Conservation (phyloP, 2,888 invertebrate genomes). For the Drosophila neutralis region DNA sequence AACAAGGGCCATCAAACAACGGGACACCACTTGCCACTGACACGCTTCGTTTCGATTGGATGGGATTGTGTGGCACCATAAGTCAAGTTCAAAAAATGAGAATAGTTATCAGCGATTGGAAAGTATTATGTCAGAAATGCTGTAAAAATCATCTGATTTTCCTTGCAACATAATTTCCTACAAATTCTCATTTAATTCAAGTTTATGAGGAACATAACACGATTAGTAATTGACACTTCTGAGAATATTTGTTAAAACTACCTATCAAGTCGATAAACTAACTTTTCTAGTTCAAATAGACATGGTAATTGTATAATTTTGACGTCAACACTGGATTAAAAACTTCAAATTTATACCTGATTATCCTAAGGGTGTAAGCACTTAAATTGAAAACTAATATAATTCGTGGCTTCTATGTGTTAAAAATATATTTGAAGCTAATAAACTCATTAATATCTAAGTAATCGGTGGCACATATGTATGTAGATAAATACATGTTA, state of each 20-base stretch:
- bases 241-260: background rate
- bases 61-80: background rate
- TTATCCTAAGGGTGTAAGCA: background rate
- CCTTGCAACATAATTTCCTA: background rate
- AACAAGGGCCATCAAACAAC: slow-evolving; percentile 76
- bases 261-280: background rate
- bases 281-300: background rate
- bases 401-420: slow-evolving; percentile 13
- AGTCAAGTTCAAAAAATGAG: background rate
- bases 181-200: background rate
- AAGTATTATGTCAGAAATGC: background rate
- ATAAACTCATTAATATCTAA: slow-evolving; percentile 50
- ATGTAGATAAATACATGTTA: slow-evolving; percentile 44
- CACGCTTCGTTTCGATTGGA: slow-evolving; percentile 35
- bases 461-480: slow-evolving; percentile 70
- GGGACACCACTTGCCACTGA: slow-evolving; percentile 75
- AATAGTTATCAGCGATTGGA: slow-evolving; percentile 4
- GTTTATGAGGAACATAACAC: background rate
- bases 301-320: background rate
- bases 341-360: background rate
- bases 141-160: background rate
- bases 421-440: slow-evolving; percentile 41
- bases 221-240: background rate
- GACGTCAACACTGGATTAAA: background rate
- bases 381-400: background rate